Evolutionary conservation across 2,113 vertebrate genomes (phyloP).

Genomic region (Phasianus colchicus): DNA sequence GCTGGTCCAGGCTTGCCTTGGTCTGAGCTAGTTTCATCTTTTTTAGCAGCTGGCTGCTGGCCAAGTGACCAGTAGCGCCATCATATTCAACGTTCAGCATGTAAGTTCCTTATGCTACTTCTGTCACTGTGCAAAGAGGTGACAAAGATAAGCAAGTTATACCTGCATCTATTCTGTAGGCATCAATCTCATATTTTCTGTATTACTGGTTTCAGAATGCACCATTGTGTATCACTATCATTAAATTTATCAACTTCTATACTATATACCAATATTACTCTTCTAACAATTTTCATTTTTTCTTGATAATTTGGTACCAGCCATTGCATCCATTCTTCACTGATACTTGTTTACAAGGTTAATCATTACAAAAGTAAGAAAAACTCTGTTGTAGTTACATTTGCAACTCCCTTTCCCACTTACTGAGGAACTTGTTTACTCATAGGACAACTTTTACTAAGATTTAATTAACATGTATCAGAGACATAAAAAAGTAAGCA

Average conservation of each 20-base stretch:
- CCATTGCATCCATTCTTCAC: not conserved
- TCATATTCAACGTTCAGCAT: not conserved
- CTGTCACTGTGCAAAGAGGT: not conserved
- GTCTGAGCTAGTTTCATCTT: not conserved
- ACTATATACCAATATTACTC: not conserved
- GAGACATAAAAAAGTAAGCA: not conserved
- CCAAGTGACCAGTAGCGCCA: not conserved
- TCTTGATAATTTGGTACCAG: not conserved
- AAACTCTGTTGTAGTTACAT: not conserved
- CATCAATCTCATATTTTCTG: not conserved
- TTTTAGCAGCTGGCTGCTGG: not conserved
- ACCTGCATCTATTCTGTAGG: not conserved
- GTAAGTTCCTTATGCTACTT: not conserved
- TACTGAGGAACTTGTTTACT: not conserved
- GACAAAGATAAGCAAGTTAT: not conserved
- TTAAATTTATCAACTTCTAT: constrained; percentile 6
- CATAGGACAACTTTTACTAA: not conserved
- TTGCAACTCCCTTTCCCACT: not conserved
- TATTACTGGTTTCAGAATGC: not conserved
- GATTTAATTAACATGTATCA: not conserved
- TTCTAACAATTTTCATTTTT: not conserved
- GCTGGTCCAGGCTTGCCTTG: not conserved
- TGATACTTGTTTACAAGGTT: not conserved
- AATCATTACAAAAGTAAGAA: not conserved
- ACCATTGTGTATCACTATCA: not conserved